Evolutionary conservation across 1,140 invertebrate species (phyloP), one percentile per base, ranked within the genome.

Genomic region (Drosophila repletoides): DNA sequence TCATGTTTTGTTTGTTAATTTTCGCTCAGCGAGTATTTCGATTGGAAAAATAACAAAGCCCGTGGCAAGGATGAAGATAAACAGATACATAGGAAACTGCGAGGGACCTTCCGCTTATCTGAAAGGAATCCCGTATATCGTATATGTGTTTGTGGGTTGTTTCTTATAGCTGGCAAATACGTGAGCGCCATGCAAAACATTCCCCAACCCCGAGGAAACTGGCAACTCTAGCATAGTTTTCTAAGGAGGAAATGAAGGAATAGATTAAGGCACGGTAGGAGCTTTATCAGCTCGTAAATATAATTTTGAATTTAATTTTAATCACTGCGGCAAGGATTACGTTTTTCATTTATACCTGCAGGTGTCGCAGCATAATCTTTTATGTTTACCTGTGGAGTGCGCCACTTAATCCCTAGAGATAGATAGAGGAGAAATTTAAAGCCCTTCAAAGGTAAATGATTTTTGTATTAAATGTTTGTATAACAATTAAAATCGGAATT

Each of bases 221-320:
- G 51, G 19, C 15, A 9, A 9, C 40, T 26, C n/a, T n/a, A n/a
- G n/a, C n/a, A n/a, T n/a, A n/a, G n/a, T n/a, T n/a, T n/a, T n/a
- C n/a, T n/a, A n/a, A n/a, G n/a, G n/a, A n/a, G n/a, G n/a, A n/a
- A n/a, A 72, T 75, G 65, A 74, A 84, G 74, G 74, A 51, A 59
- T 86, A 79, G 80, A 65, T 67, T 72, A 79, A 79, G 71, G 59
- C 72, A 69, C 72, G 65, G 24, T 59, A 51, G 71, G 59, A 63
- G 75, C 64, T 86, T 86, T 86, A 86, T 86, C 81, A 79, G 80
- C 80, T 86, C 80, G 80, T 86, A 86, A 86, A 86, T 86, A 86
- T 86, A 86, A 86, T 86, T 86, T 80, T 86, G 80, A 86, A 75
- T 86, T 76, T 86, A 80, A 86, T 86, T 86, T 86, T 86, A 76